These are phyloP conservation scores for Blera fallax DNA, from an alignment of 2,888 invertebrate genomes.

Conservation along the genomic window DNA sequence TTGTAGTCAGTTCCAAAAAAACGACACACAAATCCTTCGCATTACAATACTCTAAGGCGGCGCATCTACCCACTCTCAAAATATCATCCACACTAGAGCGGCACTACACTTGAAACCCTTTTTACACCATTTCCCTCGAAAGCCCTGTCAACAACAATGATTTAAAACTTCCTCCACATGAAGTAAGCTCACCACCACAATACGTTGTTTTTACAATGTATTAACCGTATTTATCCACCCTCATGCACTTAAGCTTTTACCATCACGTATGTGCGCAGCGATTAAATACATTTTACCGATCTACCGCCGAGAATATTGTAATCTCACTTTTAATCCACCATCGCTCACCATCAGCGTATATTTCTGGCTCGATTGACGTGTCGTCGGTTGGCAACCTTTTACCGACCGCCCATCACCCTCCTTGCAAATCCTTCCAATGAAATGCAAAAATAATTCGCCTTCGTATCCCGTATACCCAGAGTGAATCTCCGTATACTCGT, in stretches of 20 bases:
- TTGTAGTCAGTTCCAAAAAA: too few relatives aligned
- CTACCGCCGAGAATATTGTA: constrained; percentile 37
- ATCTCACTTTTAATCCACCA: constrained; percentile 40
- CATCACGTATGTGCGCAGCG: constrained; percentile 20
- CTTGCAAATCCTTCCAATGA: constrained; percentile 36
- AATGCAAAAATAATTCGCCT: constrained; percentile 56
- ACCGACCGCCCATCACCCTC: background rate
- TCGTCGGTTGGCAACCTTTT: background rate
- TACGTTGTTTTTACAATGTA: constrained; percentile 46
- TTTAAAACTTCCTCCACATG: constrained; percentile 15
- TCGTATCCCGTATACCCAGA: background rate
- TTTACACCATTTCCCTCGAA: background rate
- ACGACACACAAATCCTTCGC: too few relatives aligned
- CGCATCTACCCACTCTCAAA: background rate
- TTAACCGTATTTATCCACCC: constrained; percentile 42
- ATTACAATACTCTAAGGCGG: background rate
- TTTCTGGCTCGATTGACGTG: background rate
- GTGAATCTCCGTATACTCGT: background rate
- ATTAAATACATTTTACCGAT: constrained; percentile 55
- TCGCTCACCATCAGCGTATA: constrained; percentile 5
- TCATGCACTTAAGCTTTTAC: constrained; percentile 42
- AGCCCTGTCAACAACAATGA: background rate
- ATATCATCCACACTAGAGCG: background rate
- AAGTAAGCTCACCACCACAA: constrained; percentile 31
- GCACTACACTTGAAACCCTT: background rate